A percentile compares a stretch with the other conserved stretches of the same genome.
phyloP scores from a whole-genome alignment of 2,888 invertebrate species.

The Autographa gamma region DNA sequence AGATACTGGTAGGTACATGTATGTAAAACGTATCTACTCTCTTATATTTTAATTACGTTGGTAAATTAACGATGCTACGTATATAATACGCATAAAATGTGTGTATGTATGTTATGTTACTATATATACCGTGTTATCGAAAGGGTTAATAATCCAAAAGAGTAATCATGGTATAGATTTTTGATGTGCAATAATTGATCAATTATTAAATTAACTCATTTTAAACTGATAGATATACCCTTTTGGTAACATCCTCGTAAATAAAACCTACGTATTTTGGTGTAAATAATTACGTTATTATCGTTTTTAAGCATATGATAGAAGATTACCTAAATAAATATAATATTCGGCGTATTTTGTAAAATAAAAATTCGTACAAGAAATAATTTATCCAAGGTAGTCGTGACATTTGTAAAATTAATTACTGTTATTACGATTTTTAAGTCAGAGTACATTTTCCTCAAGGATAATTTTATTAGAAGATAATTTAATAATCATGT shows the following conservation, averaged over 20 bases:
- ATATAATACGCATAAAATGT: too few species aligned
- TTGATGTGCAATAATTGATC: too few species aligned
- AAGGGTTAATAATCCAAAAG: too few species aligned
- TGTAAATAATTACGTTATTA: too few species aligned
- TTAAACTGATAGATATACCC: too few species aligned
- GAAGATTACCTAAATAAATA: not conserved
- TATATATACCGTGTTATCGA: too few species aligned
- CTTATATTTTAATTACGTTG: not conserved
- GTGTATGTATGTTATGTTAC: too few species aligned
- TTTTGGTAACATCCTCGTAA: too few species aligned
- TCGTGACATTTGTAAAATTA: not conserved
- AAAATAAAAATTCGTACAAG: not conserved
- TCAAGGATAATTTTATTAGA: slow-evolving; percentile 4
- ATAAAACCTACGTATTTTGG: too few species aligned
- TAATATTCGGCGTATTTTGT: not conserved
- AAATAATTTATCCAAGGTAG: not conserved
- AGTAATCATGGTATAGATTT: too few species aligned
- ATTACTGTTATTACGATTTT: not conserved
- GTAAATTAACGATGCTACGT: not conserved
- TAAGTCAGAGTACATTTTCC: slow-evolving; percentile 3
- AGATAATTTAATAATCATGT: slow-evolving; percentile 4
- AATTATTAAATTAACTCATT: too few species aligned
- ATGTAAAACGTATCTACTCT: not conserved
- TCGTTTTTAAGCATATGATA: too few species aligned
- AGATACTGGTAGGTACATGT: not conserved